phyloP scores from a whole-genome alignment of 2,888 invertebrate species.

The Octonoba sinensis region DNA sequence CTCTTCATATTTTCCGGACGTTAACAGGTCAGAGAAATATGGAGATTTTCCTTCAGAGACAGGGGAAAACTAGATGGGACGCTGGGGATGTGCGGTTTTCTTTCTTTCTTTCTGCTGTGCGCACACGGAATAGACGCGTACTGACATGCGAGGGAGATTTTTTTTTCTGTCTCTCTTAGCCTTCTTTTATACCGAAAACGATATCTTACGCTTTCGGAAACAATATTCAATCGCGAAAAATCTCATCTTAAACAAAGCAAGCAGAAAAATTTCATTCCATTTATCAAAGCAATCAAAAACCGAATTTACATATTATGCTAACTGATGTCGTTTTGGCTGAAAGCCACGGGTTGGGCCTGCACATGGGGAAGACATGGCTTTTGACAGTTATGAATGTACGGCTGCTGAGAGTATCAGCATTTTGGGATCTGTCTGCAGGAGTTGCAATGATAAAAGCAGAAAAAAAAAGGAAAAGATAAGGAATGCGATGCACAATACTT shows the following conservation, averaged over 20 bases:
- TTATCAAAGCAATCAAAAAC: constrained; percentile 64
- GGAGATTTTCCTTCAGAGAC: constrained; percentile 22
- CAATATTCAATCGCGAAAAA: constrained; percentile 63
- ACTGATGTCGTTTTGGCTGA: constrained; percentile 62
- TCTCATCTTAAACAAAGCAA: constrained; percentile 62
- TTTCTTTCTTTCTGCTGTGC: background rate
- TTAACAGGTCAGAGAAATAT: constrained; percentile 45
- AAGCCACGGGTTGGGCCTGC: constrained; percentile 41
- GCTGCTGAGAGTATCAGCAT: constrained; percentile 52
- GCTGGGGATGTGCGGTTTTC: constrained; percentile 14
- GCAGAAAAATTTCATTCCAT: constrained; percentile 64
- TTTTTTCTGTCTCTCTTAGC: constrained; percentile 8
- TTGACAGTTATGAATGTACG: constrained; percentile 63
- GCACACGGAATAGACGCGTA: too few relatives aligned
- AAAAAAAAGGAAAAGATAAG: constrained; percentile 9
- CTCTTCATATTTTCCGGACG: constrained; percentile 46
- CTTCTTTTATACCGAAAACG: constrained; percentile 37
- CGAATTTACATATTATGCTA: constrained; percentile 65
- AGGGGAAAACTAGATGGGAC: constrained; percentile 22
- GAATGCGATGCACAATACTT: constrained; percentile 39
- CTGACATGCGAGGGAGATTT: background rate
- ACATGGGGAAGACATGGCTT: constrained; percentile 16
- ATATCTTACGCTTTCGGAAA: constrained; percentile 60
- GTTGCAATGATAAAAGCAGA: constrained; percentile 8
- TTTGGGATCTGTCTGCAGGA: constrained; percentile 49